A percentile compares a stretch with the other conserved stretches of the same genome.
Conservation (phyloP, 1,140 invertebrate species). For the Brachionus plicatilis region DNA sequence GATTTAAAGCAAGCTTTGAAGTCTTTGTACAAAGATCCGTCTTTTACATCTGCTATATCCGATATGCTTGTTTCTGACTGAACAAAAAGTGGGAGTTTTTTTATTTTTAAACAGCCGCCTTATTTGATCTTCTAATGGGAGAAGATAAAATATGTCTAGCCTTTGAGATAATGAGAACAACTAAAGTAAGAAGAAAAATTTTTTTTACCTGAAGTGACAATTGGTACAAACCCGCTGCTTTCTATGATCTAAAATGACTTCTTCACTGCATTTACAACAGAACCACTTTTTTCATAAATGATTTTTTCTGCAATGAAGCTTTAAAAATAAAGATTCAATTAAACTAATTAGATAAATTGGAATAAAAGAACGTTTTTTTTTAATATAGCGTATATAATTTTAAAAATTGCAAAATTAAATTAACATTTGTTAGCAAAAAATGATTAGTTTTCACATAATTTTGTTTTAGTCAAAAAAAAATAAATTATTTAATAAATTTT, state of each 20-base stretch:
- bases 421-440: background rate
- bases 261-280: background rate
- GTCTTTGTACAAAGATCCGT: too few relatives aligned
- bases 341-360: background rate
- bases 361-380: background rate
- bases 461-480: background rate
- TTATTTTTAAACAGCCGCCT: too few relatives aligned
- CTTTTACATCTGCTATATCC: too few relatives aligned
- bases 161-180: background rate
- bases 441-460: background rate
- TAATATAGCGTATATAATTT: background rate
- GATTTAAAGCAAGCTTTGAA: too few relatives aligned
- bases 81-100: too few relatives aligned
- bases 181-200: background rate
- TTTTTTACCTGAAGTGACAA: background rate
- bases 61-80: too few relatives aligned
- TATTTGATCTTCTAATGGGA: background rate
- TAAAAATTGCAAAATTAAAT: background rate
- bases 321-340: background rate
- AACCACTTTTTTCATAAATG: background rate
- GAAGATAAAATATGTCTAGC: background rate
- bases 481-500: background rate
- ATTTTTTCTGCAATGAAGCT: background rate
- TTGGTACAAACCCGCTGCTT: background rate
- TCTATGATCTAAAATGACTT: background rate